Conservation (phyloP, 1,140 invertebrate species). For the Oscheius sp. region DNA sequence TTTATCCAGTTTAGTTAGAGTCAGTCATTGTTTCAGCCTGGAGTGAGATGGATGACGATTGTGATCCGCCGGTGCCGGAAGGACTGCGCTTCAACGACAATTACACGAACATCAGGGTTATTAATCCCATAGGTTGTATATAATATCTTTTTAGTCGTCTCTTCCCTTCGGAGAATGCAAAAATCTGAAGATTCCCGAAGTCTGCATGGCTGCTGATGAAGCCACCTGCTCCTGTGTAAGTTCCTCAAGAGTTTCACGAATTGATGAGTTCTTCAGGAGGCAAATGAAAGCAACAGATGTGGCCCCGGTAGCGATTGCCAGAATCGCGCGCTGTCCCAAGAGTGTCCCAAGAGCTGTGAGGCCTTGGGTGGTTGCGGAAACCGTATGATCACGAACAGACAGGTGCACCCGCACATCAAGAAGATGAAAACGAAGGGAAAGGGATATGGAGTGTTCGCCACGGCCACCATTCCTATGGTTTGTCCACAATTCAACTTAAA, state of each 20-base stretch:
- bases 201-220: too few species aligned
- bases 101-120: neutral
- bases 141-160: neutral
- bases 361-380: neutral
- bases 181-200: too few species aligned
- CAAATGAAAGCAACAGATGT: neutral
- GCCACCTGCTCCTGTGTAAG: neutral
- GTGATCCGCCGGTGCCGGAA: neutral
- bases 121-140: neutral
- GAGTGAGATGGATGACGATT: neutral
- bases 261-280: neutral
- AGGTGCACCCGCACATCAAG: neutral
- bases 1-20: neutral
- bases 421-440: neutral
- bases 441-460: conserved; percentile 2
- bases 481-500: too few species aligned
- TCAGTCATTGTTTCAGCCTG: neutral
- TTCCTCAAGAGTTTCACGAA: neutral
- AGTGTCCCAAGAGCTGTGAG: neutral
- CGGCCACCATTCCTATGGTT: neutral
- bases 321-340: neutral
- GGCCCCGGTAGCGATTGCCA: neutral
- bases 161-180: too few species aligned
- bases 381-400: neutral
- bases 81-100: neutral